Evolutionary conservation across 1,140 invertebrate species (phyloP).

Genomic region (Saccostrea glomerata): DNA sequence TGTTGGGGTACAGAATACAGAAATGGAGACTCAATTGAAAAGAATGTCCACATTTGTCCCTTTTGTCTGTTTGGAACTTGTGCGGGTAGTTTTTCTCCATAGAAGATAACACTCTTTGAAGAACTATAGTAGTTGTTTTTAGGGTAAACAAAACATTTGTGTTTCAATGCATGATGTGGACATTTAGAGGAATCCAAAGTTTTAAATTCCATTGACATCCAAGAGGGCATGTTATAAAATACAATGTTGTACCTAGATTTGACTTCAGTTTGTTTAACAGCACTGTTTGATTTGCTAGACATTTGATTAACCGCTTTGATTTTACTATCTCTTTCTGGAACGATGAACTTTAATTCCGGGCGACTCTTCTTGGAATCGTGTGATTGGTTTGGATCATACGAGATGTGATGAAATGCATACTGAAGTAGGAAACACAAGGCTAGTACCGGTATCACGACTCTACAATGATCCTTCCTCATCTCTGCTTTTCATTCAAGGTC

Average conservation of each 20-base stretch:
- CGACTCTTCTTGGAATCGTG: not conserved
- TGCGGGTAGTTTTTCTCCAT: not conserved
- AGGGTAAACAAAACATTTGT: not conserved
- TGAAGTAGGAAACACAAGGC: not conserved
- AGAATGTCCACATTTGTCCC: constrained; percentile 11
- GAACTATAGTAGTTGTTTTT: not conserved
- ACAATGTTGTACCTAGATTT: not conserved
- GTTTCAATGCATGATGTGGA: not conserved
- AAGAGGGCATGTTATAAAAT: constrained; percentile 4
- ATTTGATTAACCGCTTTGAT: too few relatives aligned
- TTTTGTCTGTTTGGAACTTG: not conserved
- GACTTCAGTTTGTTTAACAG: not conserved
- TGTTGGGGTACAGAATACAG: not conserved
- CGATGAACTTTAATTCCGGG: not conserved
- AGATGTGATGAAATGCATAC: not conserved
- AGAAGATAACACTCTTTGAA: not conserved
- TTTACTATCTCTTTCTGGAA: too few relatives aligned
- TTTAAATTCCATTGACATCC: not conserved
- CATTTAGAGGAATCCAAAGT: not conserved
- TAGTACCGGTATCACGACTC: not conserved
- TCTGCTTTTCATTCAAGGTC: not conserved
- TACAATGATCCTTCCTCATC: not conserved
- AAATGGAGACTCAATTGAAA: constrained; percentile 12
- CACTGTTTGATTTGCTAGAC: not conserved
- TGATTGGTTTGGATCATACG: not conserved